Base-by-base conservation (phyloP, 2,797 vertebrate genomes). In the Balearica regulorum region DNA sequence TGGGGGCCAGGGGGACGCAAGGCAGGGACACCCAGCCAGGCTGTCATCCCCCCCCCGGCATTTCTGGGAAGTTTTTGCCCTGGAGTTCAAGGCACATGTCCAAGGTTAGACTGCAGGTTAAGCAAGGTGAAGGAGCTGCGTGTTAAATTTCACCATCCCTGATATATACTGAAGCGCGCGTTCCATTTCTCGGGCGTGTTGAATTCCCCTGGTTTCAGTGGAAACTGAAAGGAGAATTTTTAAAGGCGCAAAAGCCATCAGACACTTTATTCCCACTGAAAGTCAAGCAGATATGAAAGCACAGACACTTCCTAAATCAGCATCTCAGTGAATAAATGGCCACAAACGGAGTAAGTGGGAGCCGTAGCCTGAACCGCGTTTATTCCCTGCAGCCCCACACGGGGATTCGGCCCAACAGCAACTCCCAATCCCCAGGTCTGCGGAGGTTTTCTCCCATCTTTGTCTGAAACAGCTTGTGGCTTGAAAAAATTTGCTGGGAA, bases 281-380 rank as follows among this genome's bases (percentile, higher is more conserved):
- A 49, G 35, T 10, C 1, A 13, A 55, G 49, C 11, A 25, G 53
- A 9, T 2, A 2, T 3, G 31, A 62, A 69, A 54, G 44, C 60
- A 41, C 0, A 1, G 31, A 33, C 37, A 17, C 16, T 28, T 69
- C 70, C 87, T 11, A 46, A 83, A 76, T 2, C 41, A 68, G 15
- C 43, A 46, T 7, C 51, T 48, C 29, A 0, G n/a, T 0, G 0
- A 54, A 57, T 3, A 37, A 70, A 58, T 0, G 25, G 28, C 35
- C 57, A 26, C 37, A 65, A 6, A 41, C 1, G 1, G 2, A 44
- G 15, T 1, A 17, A 28, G 48, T 1, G 37, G 10, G 51, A 87
- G 39, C n/a, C 43, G 1, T 1, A 62, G 73, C 51, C 84, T 3
- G 35, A 35, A 26, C 11, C 0, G 28, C 2, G 28, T 12, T 44